Evolutionary conservation across 2,113 vertebrate species (phyloP), one percentile per base, ranked within the genome.

Genomic region (Peromyscus leucopus): DNA sequence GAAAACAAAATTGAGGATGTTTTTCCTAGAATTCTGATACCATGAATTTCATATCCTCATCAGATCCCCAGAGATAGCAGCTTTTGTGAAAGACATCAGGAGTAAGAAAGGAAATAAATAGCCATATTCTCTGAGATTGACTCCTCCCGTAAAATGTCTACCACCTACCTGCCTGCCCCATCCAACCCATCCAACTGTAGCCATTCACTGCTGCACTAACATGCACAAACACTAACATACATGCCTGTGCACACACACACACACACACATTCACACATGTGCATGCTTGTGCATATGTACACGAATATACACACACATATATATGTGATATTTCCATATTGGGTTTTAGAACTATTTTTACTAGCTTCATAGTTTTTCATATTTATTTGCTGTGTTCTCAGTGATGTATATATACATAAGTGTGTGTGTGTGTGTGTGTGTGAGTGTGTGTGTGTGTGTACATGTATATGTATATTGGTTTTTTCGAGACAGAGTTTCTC

Each of bases 321-420:
- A 36, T 57, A 26, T 59, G 42, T 51, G 24, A 74, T 82, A 76
- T 63, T 80, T 69, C 11, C 28, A 59, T 69, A 16, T 46, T 93
- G 39, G 51, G 15, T 42, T 39, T 7, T 57, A 90, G 36, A 83
- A 84, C 3, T 57, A 28, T 79, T 92, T 95, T 61, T 94, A 91
- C 69, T 93, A 87, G 78, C 31, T 91, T 93, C 57, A 36, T 85
- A 72, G 31, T 87, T 85, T 89, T 93, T n/a, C 39, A 88, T 85
- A 80, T 74, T 42, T 82, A 61, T 46, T 94, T 39, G 69, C 65
- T n/a, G 24, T 26, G 74, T 26, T 74, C n/a, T 92, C 59, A 12
- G 46, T 36, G 61, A 76, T 51, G 51, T 51, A 51, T 51, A 51
- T 51, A 51, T 51, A 51, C 48, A n/a, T n/a, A n/a, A n/a, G n/a